Evolutionary conservation across 2,888 invertebrate genomes (phyloP).

Genomic region (Acleris holmiana): DNA sequence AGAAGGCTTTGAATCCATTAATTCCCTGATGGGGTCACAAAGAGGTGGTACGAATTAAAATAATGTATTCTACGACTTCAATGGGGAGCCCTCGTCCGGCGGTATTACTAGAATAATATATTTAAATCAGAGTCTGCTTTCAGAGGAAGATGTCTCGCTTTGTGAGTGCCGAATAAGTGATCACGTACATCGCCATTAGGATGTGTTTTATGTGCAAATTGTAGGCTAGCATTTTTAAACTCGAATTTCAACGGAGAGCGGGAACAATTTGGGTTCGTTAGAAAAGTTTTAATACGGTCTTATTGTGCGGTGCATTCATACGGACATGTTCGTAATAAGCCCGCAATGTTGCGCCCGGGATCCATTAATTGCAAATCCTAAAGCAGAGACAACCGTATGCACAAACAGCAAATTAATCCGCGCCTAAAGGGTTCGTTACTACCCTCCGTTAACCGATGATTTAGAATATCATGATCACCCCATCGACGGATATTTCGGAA

Average conservation of each 20-base stretch:
- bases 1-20: constrained; percentile 84
- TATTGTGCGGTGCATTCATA: constrained; percentile 44
- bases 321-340: constrained; percentile 22
- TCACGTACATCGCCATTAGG: constrained; percentile 81
- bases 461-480: constrained; percentile 78
- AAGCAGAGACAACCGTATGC: constrained; percentile 59
- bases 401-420: constrained; percentile 78
- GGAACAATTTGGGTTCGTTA: constrained; percentile 77
- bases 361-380: constrained; percentile 71
- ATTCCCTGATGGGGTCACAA: constrained; percentile 82
- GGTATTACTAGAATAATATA: constrained; percentile 84
- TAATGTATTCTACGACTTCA: constrained; percentile 83
- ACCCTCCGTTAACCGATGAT: constrained; percentile 78
- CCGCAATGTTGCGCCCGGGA: constrained; percentile 37
- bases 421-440: constrained; percentile 76
- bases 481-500: constrained; percentile 76
- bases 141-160: constrained; percentile 79
- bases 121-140: constrained; percentile 82
- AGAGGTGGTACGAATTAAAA: constrained; percentile 83
- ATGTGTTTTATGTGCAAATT: constrained; percentile 84
- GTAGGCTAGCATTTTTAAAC: constrained; percentile 81
- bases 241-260: constrained; percentile 59
- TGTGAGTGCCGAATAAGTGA: constrained; percentile 79
- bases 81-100: constrained; percentile 80
- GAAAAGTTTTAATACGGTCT: constrained; percentile 65